Base-by-base conservation (phyloP, 1,140 invertebrate genomes). In the Hycleus phaleratus region DNA sequence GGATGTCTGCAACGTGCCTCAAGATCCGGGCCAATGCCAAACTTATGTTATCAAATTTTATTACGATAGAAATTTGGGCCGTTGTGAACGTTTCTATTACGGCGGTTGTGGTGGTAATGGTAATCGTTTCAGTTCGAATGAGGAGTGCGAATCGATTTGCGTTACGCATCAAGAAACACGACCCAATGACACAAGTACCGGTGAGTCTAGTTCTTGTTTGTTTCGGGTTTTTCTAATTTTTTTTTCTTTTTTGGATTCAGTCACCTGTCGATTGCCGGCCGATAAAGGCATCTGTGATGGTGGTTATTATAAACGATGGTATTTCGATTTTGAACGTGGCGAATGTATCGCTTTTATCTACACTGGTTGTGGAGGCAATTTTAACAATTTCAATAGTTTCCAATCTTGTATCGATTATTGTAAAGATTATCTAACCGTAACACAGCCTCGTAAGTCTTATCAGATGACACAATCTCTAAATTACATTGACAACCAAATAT, bases 51-150 rank as follows among this genome's bases (percentile, higher is more conserved):
- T 71, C 2, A 88, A 87, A 74, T 88, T 81, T 70, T 90, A 81
- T 73, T 93, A 82, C 68, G 82, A 92, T 63, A 58, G 68, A 26
- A 61, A 47, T 38, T 71, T 48, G n/a, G 75, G 73, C 60, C 73
- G 68, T 61, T 92, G 85, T 72, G 78, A 78, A 43, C 74, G 81
- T 63, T 96, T 96, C 74, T 76, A 75, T 8, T 97, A 90, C 69
- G 83, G 85, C 46, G 93, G 94, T 57, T 95, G 91, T 72, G 83
- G 82, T 40, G 93, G 93, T 46, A 94, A 90, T 64, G 84, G 81
- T 24, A 95, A 95, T 72, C 84, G 88, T 65, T 95, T 94, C 74
- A 79, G 76, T 51, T 81, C 82, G 12, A 73, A 78, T 48, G 73
- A 80, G 43, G 85, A 91, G 61, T 93, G 90, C 69, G 79, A 83